Evolutionary conservation across 2,113 vertebrate genomes (phyloP), one percentile per base, ranked within the genome.

Genomic region (Myiagra hebetior): DNA sequence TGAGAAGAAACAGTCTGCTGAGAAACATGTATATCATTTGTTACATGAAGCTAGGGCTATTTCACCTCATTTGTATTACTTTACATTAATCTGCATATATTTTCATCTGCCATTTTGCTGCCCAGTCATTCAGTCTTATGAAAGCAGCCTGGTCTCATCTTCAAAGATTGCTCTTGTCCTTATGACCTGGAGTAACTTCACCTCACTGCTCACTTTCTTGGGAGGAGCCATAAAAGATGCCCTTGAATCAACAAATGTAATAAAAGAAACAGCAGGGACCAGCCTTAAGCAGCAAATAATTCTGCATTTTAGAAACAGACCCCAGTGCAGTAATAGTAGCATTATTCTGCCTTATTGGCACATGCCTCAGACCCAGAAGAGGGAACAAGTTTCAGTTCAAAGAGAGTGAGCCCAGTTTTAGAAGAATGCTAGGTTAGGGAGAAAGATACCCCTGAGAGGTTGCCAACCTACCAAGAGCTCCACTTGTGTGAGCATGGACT

Each of bases 11-110:
- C 49, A 75, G 15, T 37, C 52, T 74, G 21, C 26, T 92, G 47
- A 86, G 24, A 84, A 47, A 93, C 13, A 52, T 11, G 60, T 22
- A 4, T 67, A 77, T 55, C 15, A 84, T 75, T 89, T 52, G 7
- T 47, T 68, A 67, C 3, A 87, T 47, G 64, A 91, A 93, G 64
- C 33, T 68, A 52, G 23, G 62, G 21, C 44, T 89, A 26, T 87
- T 95, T 87, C 93, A 33, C 56, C 27, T 91, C 60, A 81, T 96
- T 93, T 93, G 86, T 75, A 60, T 67, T 84, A 68, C 31, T 95
- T 92, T 92, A 59, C 91, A 93, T 95, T 52, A 91, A 86, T 95
- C 89, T 95, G 77, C 84, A 89, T 92, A 89, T 2, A 75, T 96
- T 93, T 93, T 63, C 80, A 92, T 75, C 52, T 87, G 76, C 20